Evolutionary conservation across 2,113 vertebrate species (phyloP), one percentile per base, ranked within the genome.

Genomic region (Sphyrna mokarran): DNA sequence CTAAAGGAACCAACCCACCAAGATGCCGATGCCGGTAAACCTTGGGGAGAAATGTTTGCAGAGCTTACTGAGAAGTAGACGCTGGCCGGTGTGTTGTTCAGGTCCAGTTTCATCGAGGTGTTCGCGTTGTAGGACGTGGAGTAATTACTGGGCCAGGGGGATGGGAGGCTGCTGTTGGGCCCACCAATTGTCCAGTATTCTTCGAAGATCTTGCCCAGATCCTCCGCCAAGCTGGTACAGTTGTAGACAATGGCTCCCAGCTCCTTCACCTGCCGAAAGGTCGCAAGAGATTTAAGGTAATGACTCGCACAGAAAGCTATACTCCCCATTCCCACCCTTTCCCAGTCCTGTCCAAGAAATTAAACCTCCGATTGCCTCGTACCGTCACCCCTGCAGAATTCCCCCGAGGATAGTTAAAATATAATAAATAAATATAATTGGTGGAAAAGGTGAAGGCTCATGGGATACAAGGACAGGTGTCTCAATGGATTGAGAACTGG

Each of bases 201-300:
- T 69, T 99, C 98, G 5, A 99, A 99, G 96, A 99, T 98, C 96
- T 99, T 99, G 5, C 95, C 97, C 70, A 99, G 96, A 95, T 99
- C 99, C 20, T 96, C n/a, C 0, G 98, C 99, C 95, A 99, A 68
- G 96, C 98, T 99, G 97, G 98, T 98, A 97, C 99, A 99, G 97
- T 99, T 98, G 97, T 98, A 99, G 96, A 99, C 96, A 1, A 98
- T 97, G 0, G 96, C 96, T 0, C 99, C 98, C 0, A 99, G 97
- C 96, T 99, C 99, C 97, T 99, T 99, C 96, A 99, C 99, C 99
- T 99, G 96, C 0, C 0, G 1, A 54, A 3, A n/a, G 58, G 16
- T 1, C 1, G 29, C 26, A 63, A 90, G 0, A 29, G 13, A 9
- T 40, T 83, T 9, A 87, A 29, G 22, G 23, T 11, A 29, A 40